Base-by-base conservation (phyloP, 2,888 invertebrate genomes). In the Poecilobothrus nobilitatus region DNA sequence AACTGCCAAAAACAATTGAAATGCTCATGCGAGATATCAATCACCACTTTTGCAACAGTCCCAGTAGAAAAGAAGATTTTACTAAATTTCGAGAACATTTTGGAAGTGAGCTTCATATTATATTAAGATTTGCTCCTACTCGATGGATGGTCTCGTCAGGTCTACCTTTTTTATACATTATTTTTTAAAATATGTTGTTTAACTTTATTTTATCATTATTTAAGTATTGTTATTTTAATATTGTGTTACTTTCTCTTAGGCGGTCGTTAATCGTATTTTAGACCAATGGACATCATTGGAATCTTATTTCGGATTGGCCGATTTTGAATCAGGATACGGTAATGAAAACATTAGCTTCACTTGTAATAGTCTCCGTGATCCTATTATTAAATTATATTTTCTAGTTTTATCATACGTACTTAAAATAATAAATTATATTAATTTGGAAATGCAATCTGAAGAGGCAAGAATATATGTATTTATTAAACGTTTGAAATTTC, bases 251-350 rank as follows among this genome's bases (percentile, higher is more conserved):
- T n/a, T n/a, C n/a, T n/a, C n/a, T 22, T 18, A 66, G 61, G 66
- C 53, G n/a, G 68, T 62, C 34, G 21, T 66, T 44, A 66, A 68
- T n/a, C 27, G 68, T n/a, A 37, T 68, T 63, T 18, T 68, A n/a
- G 68, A 68, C 18, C 66, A 68, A 21, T 66, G 66, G 53, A 33
- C 68, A 44, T 22, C 66, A n/a, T 15, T 66, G 2, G n/a, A 37
- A 53, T 66, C 44, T 22, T 66, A 66, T 66, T 66, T 61, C n/a
- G 6, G n/a, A 61, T 61, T 61, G n/a, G n/a, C 15, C n/a, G 61
- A 61, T 61, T 61, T 61, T n/a, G 61, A 61, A 18, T 61, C n/a
- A 6, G n/a, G 61, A 18, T 61, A 61, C n/a, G 61, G 18, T 18
- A 61, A 61, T 18, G 61, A 61, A 18, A 61, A 61, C n/a, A 61